Evolutionary conservation across 1,140 invertebrate species (phyloP).

Genomic region (Eriocheir sinensis): DNA sequence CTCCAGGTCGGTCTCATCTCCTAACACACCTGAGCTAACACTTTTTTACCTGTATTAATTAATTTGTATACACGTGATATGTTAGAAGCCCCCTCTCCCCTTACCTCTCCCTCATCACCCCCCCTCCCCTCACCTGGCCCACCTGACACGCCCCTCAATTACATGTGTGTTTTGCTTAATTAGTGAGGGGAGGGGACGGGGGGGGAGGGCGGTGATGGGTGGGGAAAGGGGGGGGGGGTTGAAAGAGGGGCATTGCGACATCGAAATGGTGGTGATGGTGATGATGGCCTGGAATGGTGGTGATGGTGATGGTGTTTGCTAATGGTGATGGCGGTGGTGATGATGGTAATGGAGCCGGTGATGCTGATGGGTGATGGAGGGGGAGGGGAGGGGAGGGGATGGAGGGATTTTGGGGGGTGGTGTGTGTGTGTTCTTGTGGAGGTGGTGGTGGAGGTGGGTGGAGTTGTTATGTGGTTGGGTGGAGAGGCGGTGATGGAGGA

Average conservation of each 20-base stretch:
- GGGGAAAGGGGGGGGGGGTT: neutral
- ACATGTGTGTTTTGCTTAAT: neutral
- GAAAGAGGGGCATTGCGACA: neutral
- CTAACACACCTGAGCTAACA: too few relatives aligned
- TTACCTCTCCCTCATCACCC: neutral
- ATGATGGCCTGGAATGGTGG: neutral
- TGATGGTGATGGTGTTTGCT: neutral
- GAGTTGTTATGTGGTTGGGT: neutral
- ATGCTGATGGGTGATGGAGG: neutral
- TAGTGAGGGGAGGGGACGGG: neutral
- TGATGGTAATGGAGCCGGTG: neutral
- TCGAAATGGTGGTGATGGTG: neutral
- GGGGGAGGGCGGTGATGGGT: neutral
- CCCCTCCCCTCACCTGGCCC: neutral
- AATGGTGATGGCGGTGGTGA: too few relatives aligned
- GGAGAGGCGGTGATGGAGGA: constrained; percentile 17
- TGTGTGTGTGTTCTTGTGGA: neutral
- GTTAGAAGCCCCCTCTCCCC: neutral
- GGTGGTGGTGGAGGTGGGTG: neutral
- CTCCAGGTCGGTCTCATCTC: too few relatives aligned
- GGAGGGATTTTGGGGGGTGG: neutral
- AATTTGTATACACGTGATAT: too few relatives aligned
- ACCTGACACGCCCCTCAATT: too few relatives aligned
- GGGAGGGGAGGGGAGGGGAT: neutral
- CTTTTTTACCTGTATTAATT: too few relatives aligned